Evolutionary conservation across 2,888 invertebrate species (phyloP), one percentile per base, ranked within the genome.

Genomic region (Megaustenia siamemsis): DNA sequence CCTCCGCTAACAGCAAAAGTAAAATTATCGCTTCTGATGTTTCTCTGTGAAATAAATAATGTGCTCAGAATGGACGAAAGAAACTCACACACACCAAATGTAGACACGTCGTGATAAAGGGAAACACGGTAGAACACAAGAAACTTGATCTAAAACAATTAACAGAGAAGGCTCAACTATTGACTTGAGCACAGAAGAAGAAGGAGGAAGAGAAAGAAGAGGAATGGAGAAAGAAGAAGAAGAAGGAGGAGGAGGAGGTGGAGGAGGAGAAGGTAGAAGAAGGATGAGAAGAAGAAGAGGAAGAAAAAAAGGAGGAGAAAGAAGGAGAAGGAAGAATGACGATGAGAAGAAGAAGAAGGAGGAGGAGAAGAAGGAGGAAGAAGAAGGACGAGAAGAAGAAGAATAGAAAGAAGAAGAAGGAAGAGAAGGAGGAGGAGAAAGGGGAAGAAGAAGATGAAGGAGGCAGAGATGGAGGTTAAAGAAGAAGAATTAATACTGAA

Each of bases 41-140:
- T n/a, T n/a, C n/a, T n/a, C n/a, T n/a, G n/a, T n/a, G n/a, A n/a
- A n/a, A n/a, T n/a, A n/a, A n/a, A n/a, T n/a, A n/a, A n/a, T n/a
- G n/a, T n/a, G n/a, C n/a, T n/a, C n/a, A n/a, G n/a, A n/a, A n/a
- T n/a, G n/a, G n/a, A n/a, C n/a, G 10, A 49, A 12, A 49, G 10
- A 71, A 21, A 71, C 71, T 32, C 71, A 71, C 71, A 71, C 71
- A 71, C 38, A 71, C 71, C n/a, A 71, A 21, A 71, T 38, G n/a
- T 6, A 63, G n/a, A 63, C n/a, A 63, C 63, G 28, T n/a, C 10
- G 15, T 18, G 15, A 63, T 8, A 63, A 21, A 63, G n/a, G n/a
- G 15, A 63, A 12, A 63, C 63, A 63, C 63, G n/a, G 18, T 18
- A 12, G 12, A 49, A 49, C 10, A 12, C 10, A 12, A 49, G 18